Percentiles rank a stretch among this genome's conserved stretches.
Conservation (phyloP, 2,113 vertebrate species). For the Lamprologus ornatipinnis region DNA sequence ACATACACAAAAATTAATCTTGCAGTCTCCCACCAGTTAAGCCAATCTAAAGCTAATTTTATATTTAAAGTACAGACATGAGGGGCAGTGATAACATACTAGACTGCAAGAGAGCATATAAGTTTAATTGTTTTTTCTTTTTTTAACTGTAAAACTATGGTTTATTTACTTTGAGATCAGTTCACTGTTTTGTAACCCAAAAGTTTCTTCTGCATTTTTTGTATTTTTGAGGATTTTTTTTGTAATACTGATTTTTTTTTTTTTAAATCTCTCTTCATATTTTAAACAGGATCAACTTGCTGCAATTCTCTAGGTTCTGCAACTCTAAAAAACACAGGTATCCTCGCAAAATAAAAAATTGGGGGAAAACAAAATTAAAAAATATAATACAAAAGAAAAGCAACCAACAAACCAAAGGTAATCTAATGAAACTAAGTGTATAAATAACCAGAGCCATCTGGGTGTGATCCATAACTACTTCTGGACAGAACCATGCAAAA, state of each 20-base stretch:
- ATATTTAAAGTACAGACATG: background rate
- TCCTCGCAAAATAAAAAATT: conserved; percentile 22
- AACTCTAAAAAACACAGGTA: conserved; percentile 23
- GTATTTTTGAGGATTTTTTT: conserved; percentile 20
- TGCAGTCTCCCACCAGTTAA: background rate
- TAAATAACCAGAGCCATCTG: conserved; percentile 44
- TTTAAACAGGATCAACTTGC: conserved; percentile 61
- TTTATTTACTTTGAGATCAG: background rate
- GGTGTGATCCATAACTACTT: conserved; percentile 19
- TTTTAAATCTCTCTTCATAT: background rate
- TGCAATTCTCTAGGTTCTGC: conserved; percentile 54
- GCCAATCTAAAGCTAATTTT: background rate
- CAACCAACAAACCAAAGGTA: conserved; percentile 48
- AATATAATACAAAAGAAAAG: background rate
- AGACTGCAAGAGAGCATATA: background rate
- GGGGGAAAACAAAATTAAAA: background rate
- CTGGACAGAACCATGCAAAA: conserved; percentile 66
- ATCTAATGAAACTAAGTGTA: conserved; percentile 3
- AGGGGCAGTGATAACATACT: background rate
- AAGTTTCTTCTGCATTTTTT: conserved; percentile 46
- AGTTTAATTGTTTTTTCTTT: background rate
- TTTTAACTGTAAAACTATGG: background rate
- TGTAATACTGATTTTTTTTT: background rate
- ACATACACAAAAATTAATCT: background rate
- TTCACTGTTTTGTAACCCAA: conserved; percentile 14